Percentiles rank a stretch among this genome's conserved stretches.
phyloP scores from a whole-genome alignment of 1,140 invertebrate genomes.

The Ceratosolen solmsi region DNA sequence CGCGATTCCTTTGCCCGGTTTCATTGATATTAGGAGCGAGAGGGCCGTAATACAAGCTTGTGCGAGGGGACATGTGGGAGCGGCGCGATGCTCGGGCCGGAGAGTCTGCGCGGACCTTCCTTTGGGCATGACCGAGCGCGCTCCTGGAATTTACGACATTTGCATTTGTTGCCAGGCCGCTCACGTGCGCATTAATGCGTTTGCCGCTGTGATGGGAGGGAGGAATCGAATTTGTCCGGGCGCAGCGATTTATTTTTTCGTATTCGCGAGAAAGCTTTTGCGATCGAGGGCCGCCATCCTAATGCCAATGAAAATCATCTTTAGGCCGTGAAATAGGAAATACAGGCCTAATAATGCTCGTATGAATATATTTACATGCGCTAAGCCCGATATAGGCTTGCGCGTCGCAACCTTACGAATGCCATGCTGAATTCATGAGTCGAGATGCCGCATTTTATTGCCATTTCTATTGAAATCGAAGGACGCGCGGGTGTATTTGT shows the following conservation, averaged over 20 bases:
- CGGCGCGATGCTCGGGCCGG: too few relatives aligned
- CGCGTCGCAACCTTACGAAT: too few relatives aligned
- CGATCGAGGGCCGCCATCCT: neutral
- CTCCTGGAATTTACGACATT: neutral
- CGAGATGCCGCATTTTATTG: neutral
- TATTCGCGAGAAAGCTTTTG: neutral
- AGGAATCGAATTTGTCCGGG: neutral
- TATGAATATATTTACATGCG: neutral
- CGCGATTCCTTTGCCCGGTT: neutral
- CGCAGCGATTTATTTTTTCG: neutral
- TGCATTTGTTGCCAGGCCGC: neutral
- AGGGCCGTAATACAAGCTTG: neutral
- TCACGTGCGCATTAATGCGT: neutral
- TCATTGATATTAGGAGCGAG: conserved; percentile 22
- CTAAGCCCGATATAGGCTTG: neutral
- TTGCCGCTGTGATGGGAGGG: neutral
- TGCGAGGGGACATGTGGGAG: neutral
- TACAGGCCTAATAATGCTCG: neutral
- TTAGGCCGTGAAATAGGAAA: neutral
- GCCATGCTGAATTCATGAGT: neutral
- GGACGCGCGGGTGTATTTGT: too few relatives aligned
- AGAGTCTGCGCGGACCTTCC: neutral
- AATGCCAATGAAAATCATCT: neutral
- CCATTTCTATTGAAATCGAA: too few relatives aligned
- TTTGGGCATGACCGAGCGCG: neutral